Evolutionary conservation across 2,888 invertebrate species (phyloP).

Genomic region (Lasioglossum morio): DNA sequence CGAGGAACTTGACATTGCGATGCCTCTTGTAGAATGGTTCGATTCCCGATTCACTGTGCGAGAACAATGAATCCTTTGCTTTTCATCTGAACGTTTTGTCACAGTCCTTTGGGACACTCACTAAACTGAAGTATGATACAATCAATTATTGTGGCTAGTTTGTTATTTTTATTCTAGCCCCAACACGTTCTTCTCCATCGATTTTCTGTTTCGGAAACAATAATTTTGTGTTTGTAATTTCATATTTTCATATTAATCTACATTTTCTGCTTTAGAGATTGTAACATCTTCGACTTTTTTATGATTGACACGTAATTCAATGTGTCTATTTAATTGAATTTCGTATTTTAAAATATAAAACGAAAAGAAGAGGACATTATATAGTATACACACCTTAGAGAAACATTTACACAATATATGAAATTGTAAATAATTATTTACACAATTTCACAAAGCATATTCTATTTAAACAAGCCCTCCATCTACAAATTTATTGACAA

Average conservation of each 20-base stretch:
- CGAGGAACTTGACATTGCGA: slow-evolving; percentile 13
- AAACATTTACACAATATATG: not conserved
- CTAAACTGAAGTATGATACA: no score
- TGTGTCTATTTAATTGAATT: not conserved
- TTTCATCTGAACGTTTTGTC: not conserved
- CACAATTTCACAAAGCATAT: not conserved
- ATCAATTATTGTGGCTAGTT: no score
- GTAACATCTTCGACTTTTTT: not conserved
- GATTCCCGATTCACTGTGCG: not conserved
- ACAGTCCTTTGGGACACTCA: not conserved
- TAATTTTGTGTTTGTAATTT: not conserved
- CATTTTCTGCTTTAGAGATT: not conserved
- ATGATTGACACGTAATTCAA: not conserved
- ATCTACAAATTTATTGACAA: not conserved
- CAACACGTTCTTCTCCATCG: not conserved
- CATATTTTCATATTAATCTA: not conserved
- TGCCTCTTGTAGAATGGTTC: not conserved
- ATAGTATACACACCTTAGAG: not conserved
- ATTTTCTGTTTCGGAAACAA: not conserved
- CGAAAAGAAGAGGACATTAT: not conserved
- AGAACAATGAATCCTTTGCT: not conserved
- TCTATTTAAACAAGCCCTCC: not conserved
- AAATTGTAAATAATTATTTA: not conserved
- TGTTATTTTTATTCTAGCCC: no score
- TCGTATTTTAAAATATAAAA: not conserved